Evolutionary conservation across 1,140 invertebrate genomes (phyloP).

Genomic region (Tetramorium simillimum): DNA sequence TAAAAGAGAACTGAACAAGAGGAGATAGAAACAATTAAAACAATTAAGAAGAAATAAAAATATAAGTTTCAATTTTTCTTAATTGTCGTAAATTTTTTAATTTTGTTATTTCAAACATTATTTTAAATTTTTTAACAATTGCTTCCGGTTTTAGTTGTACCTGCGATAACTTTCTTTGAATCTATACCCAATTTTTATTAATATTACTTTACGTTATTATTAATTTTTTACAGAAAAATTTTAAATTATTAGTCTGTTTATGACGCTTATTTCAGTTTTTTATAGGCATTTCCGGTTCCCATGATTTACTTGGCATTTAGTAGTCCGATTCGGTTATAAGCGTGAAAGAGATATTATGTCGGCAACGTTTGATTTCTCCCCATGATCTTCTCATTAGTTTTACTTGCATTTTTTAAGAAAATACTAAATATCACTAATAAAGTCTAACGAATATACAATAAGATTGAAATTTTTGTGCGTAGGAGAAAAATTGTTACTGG

Average conservation of each 20-base stretch:
- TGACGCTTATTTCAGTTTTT: not conserved
- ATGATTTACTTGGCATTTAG: not conserved
- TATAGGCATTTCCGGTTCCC: not conserved
- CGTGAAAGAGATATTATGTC: not conserved
- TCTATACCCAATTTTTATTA: not conserved
- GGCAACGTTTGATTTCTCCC: not conserved
- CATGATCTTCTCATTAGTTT: not conserved
- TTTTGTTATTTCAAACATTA: no score
- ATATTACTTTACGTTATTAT: not conserved
- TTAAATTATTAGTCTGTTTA: not conserved
- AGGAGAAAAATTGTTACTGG: not conserved
- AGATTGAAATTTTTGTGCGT: not conserved
- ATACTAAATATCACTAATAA: not conserved
- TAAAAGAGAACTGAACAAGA: not conserved
- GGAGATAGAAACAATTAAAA: not conserved
- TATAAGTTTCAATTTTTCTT: not conserved
- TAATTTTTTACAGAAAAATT: not conserved
- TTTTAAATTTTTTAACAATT: not conserved
- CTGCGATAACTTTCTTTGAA: not conserved
- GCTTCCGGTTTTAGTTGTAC: not conserved
- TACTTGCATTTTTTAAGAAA: not conserved
- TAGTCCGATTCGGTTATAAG: not conserved
- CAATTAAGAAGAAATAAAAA: not conserved
- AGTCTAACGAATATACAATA: not conserved
- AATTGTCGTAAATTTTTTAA: not conserved